Conservation (phyloP, 1,140 invertebrate species). For the Dendroctonus valens region DNA sequence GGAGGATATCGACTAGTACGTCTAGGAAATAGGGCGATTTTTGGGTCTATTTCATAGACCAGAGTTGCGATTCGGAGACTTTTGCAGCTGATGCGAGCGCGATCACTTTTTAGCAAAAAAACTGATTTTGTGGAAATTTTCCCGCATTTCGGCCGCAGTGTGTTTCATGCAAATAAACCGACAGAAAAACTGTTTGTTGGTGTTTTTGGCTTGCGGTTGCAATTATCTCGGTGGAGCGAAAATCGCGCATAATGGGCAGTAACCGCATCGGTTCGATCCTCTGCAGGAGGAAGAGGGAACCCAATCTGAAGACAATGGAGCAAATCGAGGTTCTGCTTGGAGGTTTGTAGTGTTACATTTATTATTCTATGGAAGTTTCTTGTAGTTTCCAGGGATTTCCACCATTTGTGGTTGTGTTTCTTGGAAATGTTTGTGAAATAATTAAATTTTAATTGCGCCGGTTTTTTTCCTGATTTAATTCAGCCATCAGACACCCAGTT, state of each 20-base stretch:
- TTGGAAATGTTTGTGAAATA: too few relatives aligned
- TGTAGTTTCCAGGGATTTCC: too few relatives aligned
- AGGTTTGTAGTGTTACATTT: constrained; percentile 6
- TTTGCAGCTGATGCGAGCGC: constrained; percentile 12
- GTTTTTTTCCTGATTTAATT: too few relatives aligned
- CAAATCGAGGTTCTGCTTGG: constrained; percentile 34
- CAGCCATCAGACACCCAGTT: too few relatives aligned
- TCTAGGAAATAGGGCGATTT: constrained; percentile 3
- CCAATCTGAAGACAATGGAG: constrained; percentile 22
- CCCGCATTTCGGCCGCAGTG: too few relatives aligned
- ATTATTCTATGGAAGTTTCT: too few relatives aligned
- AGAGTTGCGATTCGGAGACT: constrained; percentile 21
- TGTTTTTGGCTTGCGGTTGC: background rate
- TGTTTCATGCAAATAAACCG: background rate
- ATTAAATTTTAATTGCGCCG: too few relatives aligned
- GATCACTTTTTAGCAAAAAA: background rate
- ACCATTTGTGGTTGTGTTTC: background rate
- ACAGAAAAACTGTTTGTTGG: background rate
- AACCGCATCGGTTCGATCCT: constrained; percentile 25
- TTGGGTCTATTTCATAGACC: constrained; percentile 4
- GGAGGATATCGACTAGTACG: constrained; percentile 15
- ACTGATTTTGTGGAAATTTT: background rate
- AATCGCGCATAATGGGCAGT: constrained; percentile 23
- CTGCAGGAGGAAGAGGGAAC: constrained; percentile 14
- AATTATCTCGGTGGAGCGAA: background rate